Conservation (phyloP, 2,888 invertebrate species). For the Calephelis perditalis region DNA sequence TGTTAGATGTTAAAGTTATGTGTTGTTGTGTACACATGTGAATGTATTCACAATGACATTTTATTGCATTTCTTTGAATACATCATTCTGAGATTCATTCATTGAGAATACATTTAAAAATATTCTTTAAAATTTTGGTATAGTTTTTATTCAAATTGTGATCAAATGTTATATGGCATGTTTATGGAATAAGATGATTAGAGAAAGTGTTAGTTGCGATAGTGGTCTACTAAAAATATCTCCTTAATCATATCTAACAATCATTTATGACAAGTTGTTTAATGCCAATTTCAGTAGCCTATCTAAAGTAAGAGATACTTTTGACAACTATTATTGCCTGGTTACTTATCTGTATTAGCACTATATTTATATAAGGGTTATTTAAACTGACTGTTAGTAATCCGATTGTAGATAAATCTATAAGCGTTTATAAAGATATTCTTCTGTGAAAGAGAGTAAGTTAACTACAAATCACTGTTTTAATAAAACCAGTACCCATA, state of each 20-base stretch:
- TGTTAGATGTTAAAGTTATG: constrained; percentile 37
- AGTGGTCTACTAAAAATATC: constrained; percentile 1
- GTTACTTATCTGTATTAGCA: no score
- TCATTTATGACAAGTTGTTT: no score
- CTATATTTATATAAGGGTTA: no score
- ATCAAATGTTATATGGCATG: constrained; percentile 5
- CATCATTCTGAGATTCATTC: background rate
- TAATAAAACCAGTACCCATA: no score
- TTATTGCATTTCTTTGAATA: background rate
- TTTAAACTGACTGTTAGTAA: no score
- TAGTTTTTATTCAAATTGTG: constrained; percentile 7
- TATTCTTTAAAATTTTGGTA: background rate
- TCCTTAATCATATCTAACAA: background rate
- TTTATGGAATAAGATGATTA: constrained; percentile 2
- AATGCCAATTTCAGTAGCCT: no score
- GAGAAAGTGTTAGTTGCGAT: constrained; percentile 1
- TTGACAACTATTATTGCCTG: no score
- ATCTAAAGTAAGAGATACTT: no score
- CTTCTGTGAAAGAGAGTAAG: no score
- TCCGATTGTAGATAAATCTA: no score
- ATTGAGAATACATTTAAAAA: constrained; percentile 6
- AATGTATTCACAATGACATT: background rate
- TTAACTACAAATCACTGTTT: no score
- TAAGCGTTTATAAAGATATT: no score
- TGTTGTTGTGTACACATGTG: constrained; percentile 21